Conservation (phyloP, 2,888 invertebrate genomes). For the Trissoscelio sp. region DNA sequence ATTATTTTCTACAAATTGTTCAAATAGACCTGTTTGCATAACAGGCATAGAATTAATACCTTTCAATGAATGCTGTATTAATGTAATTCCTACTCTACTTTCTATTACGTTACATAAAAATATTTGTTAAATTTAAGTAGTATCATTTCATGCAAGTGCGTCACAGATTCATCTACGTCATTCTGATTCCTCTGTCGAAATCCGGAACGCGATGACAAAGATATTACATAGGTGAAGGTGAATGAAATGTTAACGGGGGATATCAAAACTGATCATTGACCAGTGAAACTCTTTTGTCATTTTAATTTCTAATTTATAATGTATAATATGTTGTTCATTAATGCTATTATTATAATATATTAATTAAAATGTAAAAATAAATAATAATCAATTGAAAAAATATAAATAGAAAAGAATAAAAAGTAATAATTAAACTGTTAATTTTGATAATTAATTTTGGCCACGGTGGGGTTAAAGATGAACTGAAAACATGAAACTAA, state of each 20-base stretch:
- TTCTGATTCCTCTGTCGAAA: constrained; percentile 45
- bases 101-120: too few species aligned
- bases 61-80: too few species aligned
- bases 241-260: too few species aligned
- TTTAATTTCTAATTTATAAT: too few species aligned
- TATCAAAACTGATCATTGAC: too few species aligned
- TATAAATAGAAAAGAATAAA: background rate
- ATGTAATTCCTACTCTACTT: too few species aligned
- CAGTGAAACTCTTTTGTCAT: constrained; percentile 10
- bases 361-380: background rate
- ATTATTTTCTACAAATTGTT: too few species aligned
- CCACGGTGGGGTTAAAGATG: constrained; percentile 37
- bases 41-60: too few species aligned
- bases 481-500: constrained; percentile 34
- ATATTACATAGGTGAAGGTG: constrained; percentile 36
- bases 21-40: too few species aligned
- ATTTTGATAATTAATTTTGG: constrained; percentile 23
- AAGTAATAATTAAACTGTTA: too few species aligned
- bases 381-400: background rate
- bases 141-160: background rate
- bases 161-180: constrained; percentile 36
- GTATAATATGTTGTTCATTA: too few species aligned
- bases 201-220: constrained; percentile 45
- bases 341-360: too few species aligned
- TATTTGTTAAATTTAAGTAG: constrained; percentile 8